phyloP scores from a whole-genome alignment of 2,797 vertebrate genomes.

The Lepidocolaptes lacrymiger region DNA sequence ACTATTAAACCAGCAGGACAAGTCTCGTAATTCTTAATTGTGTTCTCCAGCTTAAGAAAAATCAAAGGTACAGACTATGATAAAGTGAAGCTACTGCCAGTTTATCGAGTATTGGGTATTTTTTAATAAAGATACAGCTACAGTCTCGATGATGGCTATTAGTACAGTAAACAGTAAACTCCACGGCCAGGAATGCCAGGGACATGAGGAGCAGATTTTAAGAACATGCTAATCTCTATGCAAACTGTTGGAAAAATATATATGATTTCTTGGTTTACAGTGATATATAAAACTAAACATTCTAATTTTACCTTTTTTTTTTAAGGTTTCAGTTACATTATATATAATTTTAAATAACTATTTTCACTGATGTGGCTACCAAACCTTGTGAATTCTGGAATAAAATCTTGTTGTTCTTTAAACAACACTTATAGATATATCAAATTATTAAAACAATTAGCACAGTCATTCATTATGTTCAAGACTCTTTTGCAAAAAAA shows the following conservation, averaged over 20 bases:
- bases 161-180: neutral
- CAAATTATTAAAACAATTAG: neutral
- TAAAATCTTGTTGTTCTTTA: neutral
- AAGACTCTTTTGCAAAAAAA: neutral
- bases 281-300: neutral
- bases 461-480: neutral
- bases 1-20: neutral
- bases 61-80: neutral
- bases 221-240: neutral
- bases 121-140: neutral
- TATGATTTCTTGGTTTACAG: neutral
- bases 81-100: neutral
- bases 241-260: neutral
- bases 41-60: neutral
- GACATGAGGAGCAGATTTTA: neutral
- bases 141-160: neutral
- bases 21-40: neutral
- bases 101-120: neutral
- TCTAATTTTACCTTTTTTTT: neutral
- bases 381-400: neutral
- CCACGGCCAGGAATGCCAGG: neutral
- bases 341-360: neutral
- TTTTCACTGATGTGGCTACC: neutral
- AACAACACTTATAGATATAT: neutral
- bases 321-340: neutral